Conservation (phyloP, 1,140 invertebrate genomes). For the Vanessa atalanta region DNA sequence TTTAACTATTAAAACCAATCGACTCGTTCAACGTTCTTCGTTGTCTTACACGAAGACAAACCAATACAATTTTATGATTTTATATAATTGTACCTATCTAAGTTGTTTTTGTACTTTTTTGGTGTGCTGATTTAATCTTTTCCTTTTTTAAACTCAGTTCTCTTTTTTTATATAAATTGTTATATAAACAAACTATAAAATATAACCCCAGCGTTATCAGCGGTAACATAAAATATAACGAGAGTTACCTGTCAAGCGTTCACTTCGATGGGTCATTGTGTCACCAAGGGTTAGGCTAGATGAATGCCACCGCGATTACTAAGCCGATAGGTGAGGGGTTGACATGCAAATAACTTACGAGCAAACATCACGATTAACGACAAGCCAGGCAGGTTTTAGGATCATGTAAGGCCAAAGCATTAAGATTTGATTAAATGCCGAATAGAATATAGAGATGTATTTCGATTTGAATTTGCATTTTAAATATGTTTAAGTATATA, state of each 20-base stretch:
- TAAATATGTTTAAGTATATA: too few species aligned
- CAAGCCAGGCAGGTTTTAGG: slow-evolving; percentile 9
- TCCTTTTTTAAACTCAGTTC: too few species aligned
- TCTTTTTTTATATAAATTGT: background rate
- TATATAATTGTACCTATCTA: too few species aligned
- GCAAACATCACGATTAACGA: slow-evolving; percentile 22
- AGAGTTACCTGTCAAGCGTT: slow-evolving; percentile 31
- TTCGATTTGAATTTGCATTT: too few species aligned
- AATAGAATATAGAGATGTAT: too few species aligned
- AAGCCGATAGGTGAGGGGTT: slow-evolving; percentile 50
- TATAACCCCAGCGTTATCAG: slow-evolving; percentile 19
- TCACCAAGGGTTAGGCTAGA: slow-evolving; percentile 62
- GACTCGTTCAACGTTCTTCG: too few species aligned
- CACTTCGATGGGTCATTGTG: slow-evolving; percentile 58
- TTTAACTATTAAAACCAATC: too few species aligned
- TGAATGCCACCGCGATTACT: slow-evolving; percentile 55
- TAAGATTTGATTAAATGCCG: slow-evolving; percentile 1
- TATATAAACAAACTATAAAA: background rate
- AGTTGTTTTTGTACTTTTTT: too few species aligned
- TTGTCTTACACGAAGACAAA: too few species aligned
- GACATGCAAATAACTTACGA: slow-evolving; percentile 55
- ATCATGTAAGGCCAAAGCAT: background rate
- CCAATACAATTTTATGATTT: too few species aligned
- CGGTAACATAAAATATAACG: slow-evolving; percentile 29
- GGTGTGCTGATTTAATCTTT: too few species aligned